Base-by-base conservation (phyloP, 2,888 invertebrate genomes). In the Laspeyria flexula region DNA sequence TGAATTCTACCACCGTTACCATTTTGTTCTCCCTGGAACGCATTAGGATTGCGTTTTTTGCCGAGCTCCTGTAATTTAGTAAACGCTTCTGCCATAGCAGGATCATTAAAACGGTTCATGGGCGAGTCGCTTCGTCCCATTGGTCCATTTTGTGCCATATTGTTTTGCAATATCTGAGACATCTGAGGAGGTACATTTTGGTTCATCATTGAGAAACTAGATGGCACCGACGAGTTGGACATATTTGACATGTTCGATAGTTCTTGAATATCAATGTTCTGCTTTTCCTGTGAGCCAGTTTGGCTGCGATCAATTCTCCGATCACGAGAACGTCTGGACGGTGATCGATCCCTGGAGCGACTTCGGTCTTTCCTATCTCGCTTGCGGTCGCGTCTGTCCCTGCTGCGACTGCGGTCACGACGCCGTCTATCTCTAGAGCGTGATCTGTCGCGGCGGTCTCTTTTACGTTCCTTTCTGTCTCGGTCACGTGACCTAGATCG, bases 391-490 rank as follows among this genome's bases (percentile, higher is more conserved):
- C 88, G 80, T 6, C 86, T 71, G 21, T 94, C 94, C 16, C 95
- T 84, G 63, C 94, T 93, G 35, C 95, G 92, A 51, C 95, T 93
- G 30, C 95, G 93, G 44, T 94, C 90, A 65, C 81, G 93, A 21
- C 93, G 92, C 12, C 92, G 89, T 12, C 95, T 88, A 1, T 95
- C 96, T 55, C 93, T 84, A 18, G 94, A 94, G 5, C 93, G 86
- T 1, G 93, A 93, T 16, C 93, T 75, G 21, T 93, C 93, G 4
- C 93, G 83, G 1, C 93, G 88, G 40, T 92, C 91, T 31, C 93
- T 78, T 43, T 91, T 90, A 23, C 91, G 79, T 2, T 91, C 91
- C 59, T 90, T 90, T 43, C 86, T 75, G 4, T 88, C 89, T 39
- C 91, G 71, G 12, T 86, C 86, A 0, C 86, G 75, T 1, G 88